Evolutionary conservation across 2,888 invertebrate genomes (phyloP).

Genomic region (Esperia sulphurella): DNA sequence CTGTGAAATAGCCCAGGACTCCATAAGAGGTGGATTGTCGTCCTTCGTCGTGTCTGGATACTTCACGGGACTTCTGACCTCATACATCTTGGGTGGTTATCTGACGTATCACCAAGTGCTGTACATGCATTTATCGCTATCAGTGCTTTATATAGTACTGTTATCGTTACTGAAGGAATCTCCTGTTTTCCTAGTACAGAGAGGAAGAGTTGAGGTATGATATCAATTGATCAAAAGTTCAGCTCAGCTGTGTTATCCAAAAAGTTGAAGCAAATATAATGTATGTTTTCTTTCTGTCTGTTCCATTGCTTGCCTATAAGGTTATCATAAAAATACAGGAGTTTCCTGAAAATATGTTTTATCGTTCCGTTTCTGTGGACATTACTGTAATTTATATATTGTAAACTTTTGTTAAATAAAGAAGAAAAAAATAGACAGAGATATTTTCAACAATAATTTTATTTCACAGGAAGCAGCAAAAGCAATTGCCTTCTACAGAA

Average conservation of each 20-base stretch:
- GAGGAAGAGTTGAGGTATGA: slow-evolving; percentile 41
- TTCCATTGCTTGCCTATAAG: too few relatives aligned
- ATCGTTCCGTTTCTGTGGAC: too few relatives aligned
- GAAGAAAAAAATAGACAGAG: too few relatives aligned
- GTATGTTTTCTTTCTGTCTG: too few relatives aligned
- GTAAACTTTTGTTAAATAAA: too few relatives aligned
- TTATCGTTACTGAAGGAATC: slow-evolving; percentile 42
- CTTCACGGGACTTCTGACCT: slow-evolving; percentile 52
- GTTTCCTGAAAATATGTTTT: too few relatives aligned
- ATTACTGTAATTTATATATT: too few relatives aligned
- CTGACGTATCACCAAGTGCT: slow-evolving; percentile 45
- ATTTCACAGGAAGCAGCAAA: slow-evolving; percentile 45
- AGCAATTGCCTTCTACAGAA: slow-evolving; percentile 45
- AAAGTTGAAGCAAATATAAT: too few relatives aligned
- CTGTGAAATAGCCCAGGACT: slow-evolving; percentile 58
- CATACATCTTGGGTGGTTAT: slow-evolving; percentile 50
- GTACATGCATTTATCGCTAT: slow-evolving; percentile 34
- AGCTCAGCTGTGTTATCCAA: background rate
- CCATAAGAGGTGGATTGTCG: slow-evolving; percentile 56
- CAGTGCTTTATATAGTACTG: slow-evolving; percentile 31
- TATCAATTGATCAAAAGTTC: background rate
- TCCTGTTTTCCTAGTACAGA: slow-evolving; percentile 44
- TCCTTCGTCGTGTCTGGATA: slow-evolving; percentile 48
- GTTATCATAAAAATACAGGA: too few relatives aligned
- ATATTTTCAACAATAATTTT: too few relatives aligned